A percentile compares a stretch with the other conserved stretches of the same genome.
phyloP scores from a whole-genome alignment of 2,888 invertebrate species.

The Macrosiphum euphorbiae region DNA sequence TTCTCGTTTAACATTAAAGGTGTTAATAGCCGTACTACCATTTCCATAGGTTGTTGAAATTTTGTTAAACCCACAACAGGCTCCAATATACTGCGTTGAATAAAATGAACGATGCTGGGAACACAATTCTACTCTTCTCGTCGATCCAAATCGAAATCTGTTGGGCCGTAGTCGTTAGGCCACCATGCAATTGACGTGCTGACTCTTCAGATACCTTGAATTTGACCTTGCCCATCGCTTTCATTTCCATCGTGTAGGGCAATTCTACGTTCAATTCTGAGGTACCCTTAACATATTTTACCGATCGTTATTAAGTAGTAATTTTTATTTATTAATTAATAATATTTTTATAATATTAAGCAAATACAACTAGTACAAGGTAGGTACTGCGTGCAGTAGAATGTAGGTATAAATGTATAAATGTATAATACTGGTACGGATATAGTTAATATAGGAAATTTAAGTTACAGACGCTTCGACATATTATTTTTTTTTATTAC shows the following conservation, averaged over 20 bases:
- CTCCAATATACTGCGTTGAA: conserved; percentile 87
- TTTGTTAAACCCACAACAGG: conserved; percentile 72
- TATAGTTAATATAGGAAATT: not conserved
- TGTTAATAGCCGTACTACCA: not conserved
- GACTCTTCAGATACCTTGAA: conserved; percentile 64
- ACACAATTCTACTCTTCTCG: conserved; percentile 81
- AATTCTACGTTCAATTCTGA: conserved; percentile 66
- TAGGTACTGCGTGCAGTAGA: too few species aligned
- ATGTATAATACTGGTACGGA: too few species aligned
- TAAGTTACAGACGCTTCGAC: not conserved
- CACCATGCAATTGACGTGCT: conserved; percentile 70
- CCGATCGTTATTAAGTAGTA: not conserved
- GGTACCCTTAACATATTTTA: conserved; percentile 46
- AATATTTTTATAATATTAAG: too few species aligned
- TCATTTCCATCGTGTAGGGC: conserved; percentile 65
- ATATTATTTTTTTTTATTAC: too few species aligned
- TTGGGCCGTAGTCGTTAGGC: conserved; percentile 81
- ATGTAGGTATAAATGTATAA: too few species aligned
- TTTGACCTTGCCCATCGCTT: conserved; percentile 62
- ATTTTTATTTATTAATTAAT: too few species aligned
- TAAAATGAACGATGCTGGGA: conserved; percentile 82
- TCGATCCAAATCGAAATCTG: conserved; percentile 91
- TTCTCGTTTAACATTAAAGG: not conserved
- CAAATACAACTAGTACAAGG: too few species aligned
- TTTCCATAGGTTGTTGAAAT: not conserved